Base-by-base conservation (phyloP, 2,888 invertebrate species). In the Drosophila algonquin region DNA sequence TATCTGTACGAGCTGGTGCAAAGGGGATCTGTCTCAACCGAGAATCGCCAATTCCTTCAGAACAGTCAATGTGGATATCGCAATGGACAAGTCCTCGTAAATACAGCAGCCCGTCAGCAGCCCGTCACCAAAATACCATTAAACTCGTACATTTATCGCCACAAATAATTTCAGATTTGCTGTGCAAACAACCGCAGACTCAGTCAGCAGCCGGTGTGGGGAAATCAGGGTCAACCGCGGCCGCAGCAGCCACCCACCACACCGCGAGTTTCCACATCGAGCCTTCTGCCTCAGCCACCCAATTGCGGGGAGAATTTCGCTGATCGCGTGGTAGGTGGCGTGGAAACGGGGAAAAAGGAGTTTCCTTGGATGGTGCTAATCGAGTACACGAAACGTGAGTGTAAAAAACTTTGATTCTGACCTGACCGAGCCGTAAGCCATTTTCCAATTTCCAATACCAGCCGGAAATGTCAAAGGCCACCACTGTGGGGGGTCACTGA, bases 401-500 rank as follows among this genome's bases (percentile, higher is more conserved):
- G 5, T 7, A 7, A 7, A 7, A 14, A 40, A 40, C 2, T 40
- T n/a, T n/a, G 40, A 40, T 40, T 40, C 12, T 2, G 40, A 14
- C 40, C n/a, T 5, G 40, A 7, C n/a, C 14, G 40, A 16, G 7
- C 9, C 8, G 1, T 1, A 54, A 48, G 14, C n/a, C 5, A 18
- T 1, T 1, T 7, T 1, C 12, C n/a, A n/a, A 24, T 8, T 16
- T 32, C 9, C 40, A 4, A 10, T n/a, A 27, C 46, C 77, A 94
- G 94, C 94, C 89, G 94, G 93, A 54, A 93, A 93, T 40, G 93
- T 93, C 0, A 93, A 92, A 81, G 94, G 94, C 0, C 95, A 95
- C 78, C 94, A 95, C 78, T 96, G 96, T 81, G 96, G 96, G 0
- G 96, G 96, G 0, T 95, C 95, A 0, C 91, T 96, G 44, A 95